These are phyloP conservation scores for Ridgeia piscesae DNA, from an alignment of 1,140 invertebrate species.

Conservation along the genomic window DNA sequence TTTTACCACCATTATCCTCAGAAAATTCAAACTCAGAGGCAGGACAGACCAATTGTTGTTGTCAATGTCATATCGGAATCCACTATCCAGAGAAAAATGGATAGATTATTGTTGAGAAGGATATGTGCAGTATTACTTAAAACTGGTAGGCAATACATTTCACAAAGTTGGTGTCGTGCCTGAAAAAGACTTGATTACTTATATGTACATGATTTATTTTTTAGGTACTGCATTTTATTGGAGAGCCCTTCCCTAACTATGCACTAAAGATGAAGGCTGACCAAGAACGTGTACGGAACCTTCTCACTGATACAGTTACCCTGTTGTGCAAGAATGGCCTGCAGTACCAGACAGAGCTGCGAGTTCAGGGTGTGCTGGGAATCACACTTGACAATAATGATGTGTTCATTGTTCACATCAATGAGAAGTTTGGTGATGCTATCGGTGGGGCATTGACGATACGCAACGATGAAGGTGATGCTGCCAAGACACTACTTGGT, in stretches of 20 bases:
- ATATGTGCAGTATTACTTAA: no score
- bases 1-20: no score
- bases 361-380: conserved; percentile 26
- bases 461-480: neutral
- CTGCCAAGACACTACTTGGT: neutral
- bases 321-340: conserved; percentile 29
- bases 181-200: neutral
- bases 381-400: conserved; percentile 29
- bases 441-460: neutral
- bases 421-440: conserved; percentile 22
- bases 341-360: conserved; percentile 26
- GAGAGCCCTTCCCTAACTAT: neutral
- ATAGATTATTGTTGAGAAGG: no score
- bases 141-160: no score
- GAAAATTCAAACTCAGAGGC: no score
- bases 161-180: no score
- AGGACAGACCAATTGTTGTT: no score
- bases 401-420: conserved; percentile 30
- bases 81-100: no score
- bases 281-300: conserved; percentile 24
- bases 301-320: conserved; percentile 26
- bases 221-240: neutral
- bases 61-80: no score
- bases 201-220: neutral
- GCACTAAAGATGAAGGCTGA: conserved; percentile 13